Evolutionary conservation across 2,113 vertebrate genomes (phyloP).

Genomic region (Ictalurus punctatus): DNA sequence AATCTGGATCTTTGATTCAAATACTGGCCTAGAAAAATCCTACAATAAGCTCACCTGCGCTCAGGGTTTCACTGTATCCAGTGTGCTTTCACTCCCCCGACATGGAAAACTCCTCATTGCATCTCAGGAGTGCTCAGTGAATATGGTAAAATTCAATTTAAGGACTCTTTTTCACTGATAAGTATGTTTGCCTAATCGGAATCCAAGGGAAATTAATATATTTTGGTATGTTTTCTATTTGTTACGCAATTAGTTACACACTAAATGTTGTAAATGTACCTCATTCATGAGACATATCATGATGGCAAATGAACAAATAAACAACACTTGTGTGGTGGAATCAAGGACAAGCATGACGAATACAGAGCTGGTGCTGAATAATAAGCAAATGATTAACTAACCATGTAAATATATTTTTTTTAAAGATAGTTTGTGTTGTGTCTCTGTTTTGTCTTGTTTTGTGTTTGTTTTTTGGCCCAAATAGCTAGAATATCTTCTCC

Average conservation of each 20-base stretch:
- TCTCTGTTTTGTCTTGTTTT: no score
- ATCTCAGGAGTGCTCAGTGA: slow-evolving; percentile 68
- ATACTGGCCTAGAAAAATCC: slow-evolving; percentile 29
- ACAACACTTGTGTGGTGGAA: neutral
- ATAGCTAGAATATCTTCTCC: no score
- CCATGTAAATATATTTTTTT: no score
- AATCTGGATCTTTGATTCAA: slow-evolving; percentile 63
- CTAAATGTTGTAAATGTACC: neutral
- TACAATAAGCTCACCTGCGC: slow-evolving; percentile 47
- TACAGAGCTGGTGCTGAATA: neutral
- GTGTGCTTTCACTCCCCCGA: slow-evolving; percentile 57
- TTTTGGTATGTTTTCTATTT: slow-evolving; percentile 4
- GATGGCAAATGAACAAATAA: neutral
- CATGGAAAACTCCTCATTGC: slow-evolving; percentile 66
- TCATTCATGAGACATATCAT: neutral
- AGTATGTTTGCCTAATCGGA: neutral
- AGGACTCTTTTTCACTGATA: neutral
- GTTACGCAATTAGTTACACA: neutral
- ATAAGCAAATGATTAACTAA: neutral
- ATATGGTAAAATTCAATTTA: slow-evolving; percentile 62
- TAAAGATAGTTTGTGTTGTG: no score
- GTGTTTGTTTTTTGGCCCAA: no score
- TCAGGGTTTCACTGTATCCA: slow-evolving; percentile 51
- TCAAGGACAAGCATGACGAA: neutral
- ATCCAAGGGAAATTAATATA: neutral